These are phyloP conservation scores for Drosophila mojavensis DNA, from an alignment of 1,140 invertebrate species.

Conservation along the genomic window DNA sequence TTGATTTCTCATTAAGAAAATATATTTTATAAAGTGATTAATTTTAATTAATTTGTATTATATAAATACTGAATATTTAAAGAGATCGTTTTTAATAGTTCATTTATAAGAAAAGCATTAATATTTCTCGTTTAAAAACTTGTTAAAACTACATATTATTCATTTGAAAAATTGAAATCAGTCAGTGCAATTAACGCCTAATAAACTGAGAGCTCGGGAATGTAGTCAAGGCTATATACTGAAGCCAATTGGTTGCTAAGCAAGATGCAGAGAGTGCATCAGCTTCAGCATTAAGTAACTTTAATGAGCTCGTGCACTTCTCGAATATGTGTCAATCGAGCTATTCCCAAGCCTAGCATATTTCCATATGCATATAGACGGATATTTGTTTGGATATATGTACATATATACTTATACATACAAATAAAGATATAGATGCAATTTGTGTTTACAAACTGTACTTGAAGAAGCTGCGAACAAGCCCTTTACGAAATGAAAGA, in stretches of 20 bases:
- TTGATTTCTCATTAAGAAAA: too few relatives aligned
- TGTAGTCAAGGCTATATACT: not conserved
- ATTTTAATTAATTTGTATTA: not conserved
- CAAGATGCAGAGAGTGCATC: constrained; percentile 48
- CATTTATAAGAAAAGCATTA: too few relatives aligned
- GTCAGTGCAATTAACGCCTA: too few relatives aligned
- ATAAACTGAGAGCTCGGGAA: not conserved
- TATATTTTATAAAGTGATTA: not conserved
- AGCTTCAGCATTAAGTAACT: constrained; percentile 43
- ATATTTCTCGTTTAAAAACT: too few relatives aligned
- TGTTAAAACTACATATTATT: too few relatives aligned
- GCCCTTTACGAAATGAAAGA: constrained; percentile 22
- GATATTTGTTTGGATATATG: constrained; percentile 6
- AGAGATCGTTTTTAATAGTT: too few relatives aligned
- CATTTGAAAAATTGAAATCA: too few relatives aligned
- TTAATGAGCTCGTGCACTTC: constrained; percentile 47
- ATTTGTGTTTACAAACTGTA: constrained; percentile 40
- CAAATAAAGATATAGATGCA: not conserved
- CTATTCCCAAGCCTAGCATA: constrained; percentile 34
- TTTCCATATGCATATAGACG: not conserved
- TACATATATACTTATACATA: constrained; percentile 27
- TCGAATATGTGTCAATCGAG: constrained; percentile 49
- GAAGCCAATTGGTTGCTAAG: constrained; percentile 21
- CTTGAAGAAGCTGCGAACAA: constrained; percentile 37
- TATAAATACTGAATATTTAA: too few relatives aligned